Evolutionary conservation across 2,113 vertebrate genomes (phyloP).

Genomic region (Cyphomyrus plagiostoma): DNA sequence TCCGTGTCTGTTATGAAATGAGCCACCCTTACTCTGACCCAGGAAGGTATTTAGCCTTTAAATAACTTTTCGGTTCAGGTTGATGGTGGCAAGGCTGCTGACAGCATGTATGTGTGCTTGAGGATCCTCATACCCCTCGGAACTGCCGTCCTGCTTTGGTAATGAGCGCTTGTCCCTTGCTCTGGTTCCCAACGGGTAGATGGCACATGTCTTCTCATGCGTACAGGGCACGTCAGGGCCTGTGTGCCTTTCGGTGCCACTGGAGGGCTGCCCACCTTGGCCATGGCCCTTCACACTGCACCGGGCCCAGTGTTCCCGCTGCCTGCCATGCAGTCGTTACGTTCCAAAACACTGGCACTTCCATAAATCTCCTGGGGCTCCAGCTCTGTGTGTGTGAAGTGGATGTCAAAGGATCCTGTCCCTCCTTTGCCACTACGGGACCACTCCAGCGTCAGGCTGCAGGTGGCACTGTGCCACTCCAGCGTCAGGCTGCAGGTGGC

Average conservation of each 20-base stretch:
- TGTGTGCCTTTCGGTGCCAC: not conserved
- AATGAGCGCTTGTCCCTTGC: not conserved
- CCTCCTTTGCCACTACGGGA: conserved; percentile 31
- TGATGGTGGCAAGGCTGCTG: not conserved
- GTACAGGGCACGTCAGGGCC: not conserved
- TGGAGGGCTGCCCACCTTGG: not conserved
- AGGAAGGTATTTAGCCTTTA: not conserved
- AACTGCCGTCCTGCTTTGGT: not conserved
- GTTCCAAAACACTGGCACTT: conserved; percentile 51
- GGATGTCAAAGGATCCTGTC: conserved; percentile 17
- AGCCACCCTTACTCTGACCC: not conserved
- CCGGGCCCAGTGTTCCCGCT: conserved; percentile 1
- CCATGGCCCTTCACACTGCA: no score
- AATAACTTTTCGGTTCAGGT: not conserved
- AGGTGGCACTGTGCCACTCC: not conserved
- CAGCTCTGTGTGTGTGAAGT: conserved; percentile 38
- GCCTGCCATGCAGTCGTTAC: conserved; percentile 59
- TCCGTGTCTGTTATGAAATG: conserved; percentile 14
- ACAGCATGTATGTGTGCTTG: not conserved
- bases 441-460: not conserved
- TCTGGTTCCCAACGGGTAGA: not conserved
- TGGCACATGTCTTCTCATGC: not conserved
- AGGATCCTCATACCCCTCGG: not conserved
- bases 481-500: not conserved
- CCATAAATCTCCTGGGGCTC: conserved; percentile 52